Percentiles rank a stretch among this genome's conserved stretches.
Conservation (phyloP, 2,113 vertebrate species). For the Varanus komodoensis region DNA sequence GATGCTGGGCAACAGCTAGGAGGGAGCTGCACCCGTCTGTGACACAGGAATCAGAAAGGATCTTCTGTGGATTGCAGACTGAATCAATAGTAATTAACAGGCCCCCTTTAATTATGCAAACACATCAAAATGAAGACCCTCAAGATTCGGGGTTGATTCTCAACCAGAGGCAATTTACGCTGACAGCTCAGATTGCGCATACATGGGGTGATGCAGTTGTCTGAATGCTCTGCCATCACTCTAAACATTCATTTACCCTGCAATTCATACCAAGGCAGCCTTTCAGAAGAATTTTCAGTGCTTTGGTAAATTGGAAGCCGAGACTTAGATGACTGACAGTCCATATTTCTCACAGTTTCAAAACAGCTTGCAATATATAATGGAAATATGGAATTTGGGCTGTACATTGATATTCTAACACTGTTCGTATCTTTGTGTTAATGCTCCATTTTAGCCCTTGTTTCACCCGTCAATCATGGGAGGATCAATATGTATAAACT, state of each 20-base stretch:
- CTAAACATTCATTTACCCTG: conserved; percentile 5
- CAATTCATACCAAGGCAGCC: background rate
- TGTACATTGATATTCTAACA: background rate
- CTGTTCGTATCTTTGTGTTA: background rate
- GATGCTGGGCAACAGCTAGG: too few relatives aligned
- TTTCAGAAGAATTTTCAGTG: conserved; percentile 10
- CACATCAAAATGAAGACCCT: background rate
- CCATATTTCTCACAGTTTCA: background rate
- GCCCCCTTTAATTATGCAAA: background rate
- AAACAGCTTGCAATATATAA: background rate
- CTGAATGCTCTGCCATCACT: conserved; percentile 5
- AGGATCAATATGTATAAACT: background rate
- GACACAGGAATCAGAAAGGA: background rate
- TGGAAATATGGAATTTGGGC: background rate
- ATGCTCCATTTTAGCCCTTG: background rate
- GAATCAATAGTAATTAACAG: background rate
- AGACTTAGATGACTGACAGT: background rate
- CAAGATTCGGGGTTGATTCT: background rate
- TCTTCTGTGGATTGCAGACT: background rate
- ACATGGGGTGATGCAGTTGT: background rate
- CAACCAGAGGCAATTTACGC: background rate
- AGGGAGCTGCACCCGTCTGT: background rate
- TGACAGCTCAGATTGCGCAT: background rate
- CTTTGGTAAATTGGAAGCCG: background rate
- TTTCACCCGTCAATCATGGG: background rate